Evolutionary conservation across 2,888 invertebrate genomes (phyloP), one percentile per base, ranked within the genome.

Genomic region (Lepidochrysops patricia): DNA sequence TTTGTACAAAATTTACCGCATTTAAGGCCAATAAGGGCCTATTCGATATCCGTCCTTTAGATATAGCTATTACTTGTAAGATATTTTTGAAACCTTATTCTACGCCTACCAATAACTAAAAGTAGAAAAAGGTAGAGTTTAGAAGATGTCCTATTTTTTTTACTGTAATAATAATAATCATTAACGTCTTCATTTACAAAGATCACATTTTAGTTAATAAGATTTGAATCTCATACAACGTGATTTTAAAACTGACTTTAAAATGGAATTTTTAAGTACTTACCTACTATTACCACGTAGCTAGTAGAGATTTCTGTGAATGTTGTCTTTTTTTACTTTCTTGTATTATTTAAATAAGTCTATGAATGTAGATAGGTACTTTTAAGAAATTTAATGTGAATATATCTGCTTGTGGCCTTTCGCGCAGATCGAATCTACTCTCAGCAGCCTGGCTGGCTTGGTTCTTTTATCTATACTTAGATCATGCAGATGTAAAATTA

Each of bases 1-100:
- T 43, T 23, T 7, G 43, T 43, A 43, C 43, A 23, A 43, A 43
- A 43, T 43, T 19, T 19, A 23, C 23, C 43, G 19, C 23, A 43
- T 9, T 43, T 9, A 23, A 43, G 4, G 43, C 7, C 23, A 19
- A 43, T 43, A 1, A 12, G 19, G 19, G 19, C 9, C 19, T 1
- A 1, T 23, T 19, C 12, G 43, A 43, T 37, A 48, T 60, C 63
- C 65, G 65, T 65, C 65, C 65, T 43, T 56, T 29, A 54, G 3
- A 63, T 63, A 60, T 60, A 54, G 32, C 23, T 54, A 26, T 26
- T n/a, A 29, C 13, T n/a, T 52, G 13, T 52, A 54, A 54, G 29
- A 54, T 27, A 27, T 15, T 52, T 13, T 50, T 50, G 15, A 9
- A 9, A 19, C 37, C 15, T 43, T 19, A n/a, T n/a, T n/a, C n/a